Percentiles rank a stretch among this genome's conserved stretches.
These are phyloP conservation scores for Grammomys dolichurus DNA, from an alignment of 2,113 vertebrate genomes.

Conservation along the genomic window DNA sequence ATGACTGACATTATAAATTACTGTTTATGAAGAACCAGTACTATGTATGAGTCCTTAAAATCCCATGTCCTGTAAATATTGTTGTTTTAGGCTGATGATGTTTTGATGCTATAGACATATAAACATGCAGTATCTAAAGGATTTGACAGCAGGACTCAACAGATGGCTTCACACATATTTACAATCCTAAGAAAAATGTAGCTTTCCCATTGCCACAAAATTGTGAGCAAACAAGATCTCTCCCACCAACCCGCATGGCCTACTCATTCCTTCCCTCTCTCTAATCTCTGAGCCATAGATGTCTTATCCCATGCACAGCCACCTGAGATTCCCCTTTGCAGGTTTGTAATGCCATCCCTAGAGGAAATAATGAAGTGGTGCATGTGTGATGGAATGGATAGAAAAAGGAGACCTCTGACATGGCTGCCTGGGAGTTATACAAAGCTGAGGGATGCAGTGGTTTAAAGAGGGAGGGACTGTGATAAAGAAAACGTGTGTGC, in stretches of 20 bases:
- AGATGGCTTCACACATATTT: conserved; percentile 67
- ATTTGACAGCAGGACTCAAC: conserved; percentile 51
- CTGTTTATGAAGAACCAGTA: neutral
- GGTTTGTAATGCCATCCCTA: neutral
- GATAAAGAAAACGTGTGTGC: neutral
- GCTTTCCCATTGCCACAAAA: conserved; percentile 55
- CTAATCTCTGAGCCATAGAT: neutral
- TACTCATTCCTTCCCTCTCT: no score
- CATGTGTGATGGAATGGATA: neutral
- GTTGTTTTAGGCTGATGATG: neutral
- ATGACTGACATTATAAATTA: neutral
- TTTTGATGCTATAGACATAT: conserved; percentile 49
- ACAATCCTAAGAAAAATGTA: conserved; percentile 53
- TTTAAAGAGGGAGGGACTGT: neutral
- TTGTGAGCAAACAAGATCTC: conserved; percentile 55
- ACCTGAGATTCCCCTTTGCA: neutral
- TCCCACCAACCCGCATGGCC: neutral
- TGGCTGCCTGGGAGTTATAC: neutral
- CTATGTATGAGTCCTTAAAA: neutral
- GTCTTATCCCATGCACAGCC: neutral
- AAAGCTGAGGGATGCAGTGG: neutral
- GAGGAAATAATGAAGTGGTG: neutral
- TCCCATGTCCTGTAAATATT: conserved; percentile 4
- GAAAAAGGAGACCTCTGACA: neutral
- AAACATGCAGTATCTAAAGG: conserved; percentile 56